Evolutionary conservation across 1,140 invertebrate species (phyloP).

Genomic region (Ostrea denselamellosa): DNA sequence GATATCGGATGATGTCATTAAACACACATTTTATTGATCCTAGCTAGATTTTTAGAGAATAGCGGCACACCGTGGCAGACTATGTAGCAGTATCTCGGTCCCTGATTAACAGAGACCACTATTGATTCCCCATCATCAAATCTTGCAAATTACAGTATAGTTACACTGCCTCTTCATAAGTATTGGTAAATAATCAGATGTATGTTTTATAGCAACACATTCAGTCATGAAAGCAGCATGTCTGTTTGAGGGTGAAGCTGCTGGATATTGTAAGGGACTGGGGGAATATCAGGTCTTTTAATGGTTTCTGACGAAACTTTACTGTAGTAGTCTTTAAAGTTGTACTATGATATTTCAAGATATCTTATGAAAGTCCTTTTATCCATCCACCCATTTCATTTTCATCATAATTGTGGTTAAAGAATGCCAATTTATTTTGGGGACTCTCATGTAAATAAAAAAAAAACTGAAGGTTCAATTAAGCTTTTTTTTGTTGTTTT

Average conservation of each 20-base stretch:
- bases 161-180: neutral
- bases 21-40: conserved; percentile 36
- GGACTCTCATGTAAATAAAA: no score
- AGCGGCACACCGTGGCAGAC: neutral
- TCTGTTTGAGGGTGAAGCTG: neutral
- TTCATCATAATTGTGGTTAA: no score
- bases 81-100: conserved; percentile 17
- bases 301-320: no score
- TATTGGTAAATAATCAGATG: conserved; percentile 7
- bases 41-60: conserved; percentile 3
- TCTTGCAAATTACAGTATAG: conserved; percentile 3
- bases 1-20: conserved; percentile 35
- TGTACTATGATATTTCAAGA: no score
- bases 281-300: no score
- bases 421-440: no score
- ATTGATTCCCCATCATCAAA: conserved; percentile 27
- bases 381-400: no score
- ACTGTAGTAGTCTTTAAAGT: no score
- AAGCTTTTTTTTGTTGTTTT: no score
- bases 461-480: no score
- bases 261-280: no score
- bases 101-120: conserved; percentile 29
- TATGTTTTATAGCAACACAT: neutral
- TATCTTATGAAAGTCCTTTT: no score
- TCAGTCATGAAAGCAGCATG: neutral